These are phyloP conservation scores for Sphaeramia orbicularis DNA, from an alignment of 2,797 vertebrate species.

Conservation along the genomic window DNA sequence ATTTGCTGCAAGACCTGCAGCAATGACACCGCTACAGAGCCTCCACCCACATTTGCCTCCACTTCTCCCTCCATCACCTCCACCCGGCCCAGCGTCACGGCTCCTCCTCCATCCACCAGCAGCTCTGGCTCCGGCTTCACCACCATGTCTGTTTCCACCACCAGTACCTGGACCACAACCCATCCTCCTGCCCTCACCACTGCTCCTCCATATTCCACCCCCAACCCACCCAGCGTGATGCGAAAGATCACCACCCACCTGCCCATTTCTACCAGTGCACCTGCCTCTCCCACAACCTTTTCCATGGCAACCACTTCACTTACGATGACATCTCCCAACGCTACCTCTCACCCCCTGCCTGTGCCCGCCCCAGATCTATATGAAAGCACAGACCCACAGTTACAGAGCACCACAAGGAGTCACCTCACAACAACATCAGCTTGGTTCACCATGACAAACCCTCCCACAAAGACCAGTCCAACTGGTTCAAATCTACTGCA, in stretches of 20 bases:
- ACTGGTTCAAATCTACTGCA: constrained; percentile 15
- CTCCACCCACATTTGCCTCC: constrained; percentile 15
- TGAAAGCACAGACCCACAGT: constrained; percentile 18
- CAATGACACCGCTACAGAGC: constrained; percentile 63
- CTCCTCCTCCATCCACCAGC: constrained; percentile 32
- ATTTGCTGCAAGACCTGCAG: constrained; percentile 96
- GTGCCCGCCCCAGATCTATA: constrained; percentile 44
- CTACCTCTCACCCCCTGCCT: constrained; percentile 30
- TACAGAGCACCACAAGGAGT: constrained; percentile 29
- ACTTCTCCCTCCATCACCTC: constrained; percentile 39
- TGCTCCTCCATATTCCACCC: constrained; percentile 33
- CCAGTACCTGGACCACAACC: constrained; percentile 27
- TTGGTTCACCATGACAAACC: neutral
- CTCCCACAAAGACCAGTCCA: constrained; percentile 23
- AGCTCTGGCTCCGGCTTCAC: constrained; percentile 28
- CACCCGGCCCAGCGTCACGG: constrained; percentile 11
- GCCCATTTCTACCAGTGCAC: constrained; percentile 15
- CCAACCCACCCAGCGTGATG: constrained; percentile 54
- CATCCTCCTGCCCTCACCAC: constrained; percentile 19
- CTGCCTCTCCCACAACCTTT: constrained; percentile 16
- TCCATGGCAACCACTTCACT: constrained; percentile 18
- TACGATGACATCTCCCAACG: constrained; percentile 31
- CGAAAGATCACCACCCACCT: constrained; percentile 56
- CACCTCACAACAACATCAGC: constrained; percentile 26
- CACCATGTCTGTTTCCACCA: constrained; percentile 33